A percentile compares a stretch with the other conserved stretches of the same genome.
These are phyloP conservation scores for Gisinianus flammeolus DNA, from an alignment of 2,888 invertebrate genomes.

Conservation along the genomic window DNA sequence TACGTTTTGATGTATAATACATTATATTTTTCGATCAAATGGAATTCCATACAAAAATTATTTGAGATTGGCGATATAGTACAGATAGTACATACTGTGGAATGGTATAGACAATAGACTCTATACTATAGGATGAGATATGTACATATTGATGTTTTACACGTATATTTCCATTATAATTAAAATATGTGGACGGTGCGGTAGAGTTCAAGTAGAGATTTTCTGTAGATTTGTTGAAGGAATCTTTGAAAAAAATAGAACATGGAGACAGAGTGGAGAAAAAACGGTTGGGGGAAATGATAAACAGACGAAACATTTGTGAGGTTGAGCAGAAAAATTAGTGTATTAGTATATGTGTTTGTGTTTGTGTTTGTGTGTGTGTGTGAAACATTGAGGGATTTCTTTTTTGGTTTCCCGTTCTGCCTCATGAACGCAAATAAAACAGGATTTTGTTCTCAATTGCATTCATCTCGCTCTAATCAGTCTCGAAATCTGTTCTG, in stretches of 20 bases:
- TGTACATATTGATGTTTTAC: too few species aligned
- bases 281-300: not conserved
- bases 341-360: not conserved
- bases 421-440: constrained; percentile 29
- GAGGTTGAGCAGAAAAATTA: not conserved
- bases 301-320: not conserved
- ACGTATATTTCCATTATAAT: too few species aligned
- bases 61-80: too few species aligned
- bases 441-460: constrained; percentile 34
- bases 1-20: too few species aligned
- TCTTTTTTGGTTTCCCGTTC: not conserved
- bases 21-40: too few species aligned
- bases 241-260: not conserved
- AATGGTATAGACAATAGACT: too few species aligned
- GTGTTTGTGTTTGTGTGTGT: not conserved
- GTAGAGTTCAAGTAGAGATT: too few species aligned
- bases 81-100: too few species aligned
- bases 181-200: too few species aligned
- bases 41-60: too few species aligned
- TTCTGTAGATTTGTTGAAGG: too few species aligned
- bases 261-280: not conserved
- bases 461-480: constrained; percentile 31
- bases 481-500: constrained; percentile 13
- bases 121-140: too few species aligned
- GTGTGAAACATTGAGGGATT: not conserved